phyloP scores from a whole-genome alignment of 1,140 invertebrate genomes.

The Littorina saxatilis region DNA sequence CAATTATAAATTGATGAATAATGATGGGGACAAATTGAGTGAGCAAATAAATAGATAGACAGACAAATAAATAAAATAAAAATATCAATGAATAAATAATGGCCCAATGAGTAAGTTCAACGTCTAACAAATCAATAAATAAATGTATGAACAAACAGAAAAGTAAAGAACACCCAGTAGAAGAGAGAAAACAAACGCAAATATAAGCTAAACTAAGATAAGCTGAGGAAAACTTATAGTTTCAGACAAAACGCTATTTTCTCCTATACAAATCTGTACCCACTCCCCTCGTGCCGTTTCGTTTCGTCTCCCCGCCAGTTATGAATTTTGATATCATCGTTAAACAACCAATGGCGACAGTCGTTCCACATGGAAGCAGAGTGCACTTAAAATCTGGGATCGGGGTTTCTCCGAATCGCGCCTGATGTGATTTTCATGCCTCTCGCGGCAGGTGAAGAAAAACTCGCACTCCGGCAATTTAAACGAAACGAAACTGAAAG shows the following conservation, averaged over 20 bases:
- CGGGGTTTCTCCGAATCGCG: not conserved
- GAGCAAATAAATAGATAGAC: too few species aligned
- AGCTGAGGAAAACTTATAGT: not conserved
- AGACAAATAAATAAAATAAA: too few species aligned
- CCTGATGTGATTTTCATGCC: conserved; percentile 29
- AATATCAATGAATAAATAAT: too few species aligned
- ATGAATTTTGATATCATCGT: conserved; percentile 32
- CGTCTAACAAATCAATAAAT: too few species aligned
- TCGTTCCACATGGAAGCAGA: conserved; percentile 27
- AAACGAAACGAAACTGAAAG: conserved; percentile 25
- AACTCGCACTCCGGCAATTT: conserved; percentile 20
- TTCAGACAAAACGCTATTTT: not conserved
- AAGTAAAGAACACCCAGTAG: too few species aligned
- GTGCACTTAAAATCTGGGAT: conserved; percentile 20
- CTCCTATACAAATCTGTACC: not conserved
- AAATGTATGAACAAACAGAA: too few species aligned
- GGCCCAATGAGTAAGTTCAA: too few species aligned
- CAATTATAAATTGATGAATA: too few species aligned
- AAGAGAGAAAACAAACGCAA: too few species aligned
- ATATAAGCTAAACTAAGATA: too few species aligned
- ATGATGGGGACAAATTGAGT: too few species aligned
- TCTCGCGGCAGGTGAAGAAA: conserved; percentile 29
- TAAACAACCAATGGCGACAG: conserved; percentile 36
- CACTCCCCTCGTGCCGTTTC: not conserved
- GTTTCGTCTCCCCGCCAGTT: conserved; percentile 19